A percentile compares a stretch with the other conserved stretches of the same genome.
These are phyloP conservation scores for Drosophila jambulina DNA, from an alignment of 1,140 invertebrate species.

Conservation along the genomic window DNA sequence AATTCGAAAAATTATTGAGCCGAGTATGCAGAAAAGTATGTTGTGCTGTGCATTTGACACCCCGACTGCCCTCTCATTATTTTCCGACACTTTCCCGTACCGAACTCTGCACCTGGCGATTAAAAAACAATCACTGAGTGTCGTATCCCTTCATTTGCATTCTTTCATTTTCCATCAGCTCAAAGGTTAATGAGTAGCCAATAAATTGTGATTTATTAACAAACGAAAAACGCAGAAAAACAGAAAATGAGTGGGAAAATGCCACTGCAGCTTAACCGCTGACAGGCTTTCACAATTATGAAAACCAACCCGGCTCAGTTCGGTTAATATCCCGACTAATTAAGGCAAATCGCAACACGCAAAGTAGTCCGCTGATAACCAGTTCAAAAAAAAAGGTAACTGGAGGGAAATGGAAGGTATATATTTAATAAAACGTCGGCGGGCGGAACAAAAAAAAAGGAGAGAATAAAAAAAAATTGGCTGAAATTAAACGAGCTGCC, in stretches of 20 bases:
- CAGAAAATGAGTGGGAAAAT: conserved; percentile 9
- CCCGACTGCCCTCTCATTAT: conserved; percentile 14
- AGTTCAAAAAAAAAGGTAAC: conserved; percentile 63
- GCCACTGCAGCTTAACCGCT: conserved; percentile 46
- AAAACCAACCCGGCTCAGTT: conserved; percentile 28
- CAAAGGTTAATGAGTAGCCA: conserved; percentile 63
- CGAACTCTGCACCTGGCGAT: conserved; percentile 30
- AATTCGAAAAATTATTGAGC: conserved; percentile 19
- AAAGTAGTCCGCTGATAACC: conserved; percentile 64
- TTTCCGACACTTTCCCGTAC: conserved; percentile 1
- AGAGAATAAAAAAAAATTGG: conserved; percentile 40
- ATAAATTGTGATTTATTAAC: conserved; percentile 62
- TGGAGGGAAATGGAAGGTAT: conserved; percentile 25
- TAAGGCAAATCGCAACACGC: conserved; percentile 77
- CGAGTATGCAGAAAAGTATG: conserved; percentile 10
- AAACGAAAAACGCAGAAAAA: conserved; percentile 13
- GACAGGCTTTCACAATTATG: conserved; percentile 57
- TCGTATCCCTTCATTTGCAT: conserved; percentile 21
- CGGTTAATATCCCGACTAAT: conserved; percentile 66
- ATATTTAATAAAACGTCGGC: conserved; percentile 77
- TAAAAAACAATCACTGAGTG: conserved; percentile 32
- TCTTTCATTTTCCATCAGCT: conserved; percentile 35
- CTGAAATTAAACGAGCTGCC: conserved; percentile 78
- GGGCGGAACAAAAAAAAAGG: conserved; percentile 37
- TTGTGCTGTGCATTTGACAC: conserved; percentile 1